Percentiles rank a stretch among this genome's conserved stretches.
Evolutionary conservation across 2,888 invertebrate species (phyloP).

Genomic region (Campoplex nolae): DNA sequence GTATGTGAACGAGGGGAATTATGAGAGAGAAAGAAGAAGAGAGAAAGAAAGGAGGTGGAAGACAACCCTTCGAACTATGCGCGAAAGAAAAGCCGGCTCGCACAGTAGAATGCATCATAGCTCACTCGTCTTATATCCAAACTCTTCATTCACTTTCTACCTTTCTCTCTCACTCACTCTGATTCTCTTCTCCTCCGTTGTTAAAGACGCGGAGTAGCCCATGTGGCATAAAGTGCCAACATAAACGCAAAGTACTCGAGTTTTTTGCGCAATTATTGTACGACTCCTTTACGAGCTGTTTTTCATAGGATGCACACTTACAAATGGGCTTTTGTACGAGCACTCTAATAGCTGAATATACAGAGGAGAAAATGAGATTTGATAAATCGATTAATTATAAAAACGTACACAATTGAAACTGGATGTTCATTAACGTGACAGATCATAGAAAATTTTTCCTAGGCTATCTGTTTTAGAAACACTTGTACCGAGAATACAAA

Average conservation of each 20-base stretch:
- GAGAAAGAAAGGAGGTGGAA: conserved; percentile 21
- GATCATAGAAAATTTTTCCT: background rate
- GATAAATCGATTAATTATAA: background rate
- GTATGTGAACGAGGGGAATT: conserved; percentile 18
- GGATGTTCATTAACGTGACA: background rate
- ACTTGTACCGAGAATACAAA: background rate
- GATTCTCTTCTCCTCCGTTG: conserved; percentile 22
- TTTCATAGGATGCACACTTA: conserved; percentile 28
- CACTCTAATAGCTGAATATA: background rate
- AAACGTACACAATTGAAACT: background rate
- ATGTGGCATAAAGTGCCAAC: conserved; percentile 68
- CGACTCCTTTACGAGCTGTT: conserved; percentile 64
- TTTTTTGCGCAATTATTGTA: conserved; percentile 66
- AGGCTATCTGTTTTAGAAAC: background rate
- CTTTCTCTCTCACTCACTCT: conserved; percentile 28
- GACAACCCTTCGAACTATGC: conserved; percentile 66
- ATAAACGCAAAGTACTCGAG: conserved; percentile 66
- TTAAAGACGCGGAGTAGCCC: conserved; percentile 33
- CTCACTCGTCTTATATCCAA: conserved; percentile 50
- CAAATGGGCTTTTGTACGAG: background rate
- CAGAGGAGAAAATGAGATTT: background rate
- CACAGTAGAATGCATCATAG: conserved; percentile 67
- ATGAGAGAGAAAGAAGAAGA: conserved; percentile 7
- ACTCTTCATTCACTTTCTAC: conserved; percentile 5
- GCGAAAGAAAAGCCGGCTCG: conserved; percentile 65